Evolutionary conservation across 1,140 invertebrate species (phyloP).

Genomic region (Drosophila insularis): DNA sequence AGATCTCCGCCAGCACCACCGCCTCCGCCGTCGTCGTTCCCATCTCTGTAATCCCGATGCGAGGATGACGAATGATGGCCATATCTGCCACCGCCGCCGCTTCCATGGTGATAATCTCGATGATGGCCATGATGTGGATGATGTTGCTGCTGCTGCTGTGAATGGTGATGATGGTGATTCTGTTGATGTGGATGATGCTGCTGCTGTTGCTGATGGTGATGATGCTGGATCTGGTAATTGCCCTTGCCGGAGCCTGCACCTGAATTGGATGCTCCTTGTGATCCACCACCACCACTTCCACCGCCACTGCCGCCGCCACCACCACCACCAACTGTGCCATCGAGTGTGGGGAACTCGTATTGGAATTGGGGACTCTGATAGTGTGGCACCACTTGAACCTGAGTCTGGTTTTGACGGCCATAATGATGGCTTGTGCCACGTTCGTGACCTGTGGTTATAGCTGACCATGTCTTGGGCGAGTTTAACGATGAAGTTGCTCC

Average conservation of each 20-base stretch:
- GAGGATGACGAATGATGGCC: slow-evolving; percentile 46
- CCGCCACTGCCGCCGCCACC: slow-evolving; percentile 57
- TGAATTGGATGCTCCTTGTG: slow-evolving; percentile 19
- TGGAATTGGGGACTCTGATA: slow-evolving; percentile 87
- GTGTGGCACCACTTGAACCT: slow-evolving; percentile 70
- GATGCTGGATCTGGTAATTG: slow-evolving; percentile 58
- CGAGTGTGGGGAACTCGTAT: slow-evolving; percentile 92
- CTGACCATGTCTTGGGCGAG: slow-evolving; percentile 81
- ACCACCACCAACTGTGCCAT: slow-evolving; percentile 83
- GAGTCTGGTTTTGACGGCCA: slow-evolving; percentile 32
- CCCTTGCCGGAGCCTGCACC: slow-evolving; percentile 26
- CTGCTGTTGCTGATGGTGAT: slow-evolving; percentile 58
- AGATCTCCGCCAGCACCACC: slow-evolving; percentile 36
- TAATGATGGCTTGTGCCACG: slow-evolving; percentile 34
- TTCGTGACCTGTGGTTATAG: slow-evolving; percentile 81
- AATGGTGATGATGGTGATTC: slow-evolving; percentile 57
- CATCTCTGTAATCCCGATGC: slow-evolving; percentile 72
- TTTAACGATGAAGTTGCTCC: slow-evolving; percentile 47
- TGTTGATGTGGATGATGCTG: slow-evolving; percentile 54
- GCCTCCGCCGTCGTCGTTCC: slow-evolving; percentile 70
- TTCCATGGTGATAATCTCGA: slow-evolving; percentile 66
- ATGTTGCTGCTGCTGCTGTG: slow-evolving; percentile 60
- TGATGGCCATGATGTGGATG: slow-evolving; percentile 67
- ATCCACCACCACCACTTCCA: slow-evolving; percentile 18
- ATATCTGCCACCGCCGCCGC: slow-evolving; percentile 56